Evolutionary conservation across 2,113 vertebrate species (phyloP).

Genomic region (Suncus etruscus): DNA sequence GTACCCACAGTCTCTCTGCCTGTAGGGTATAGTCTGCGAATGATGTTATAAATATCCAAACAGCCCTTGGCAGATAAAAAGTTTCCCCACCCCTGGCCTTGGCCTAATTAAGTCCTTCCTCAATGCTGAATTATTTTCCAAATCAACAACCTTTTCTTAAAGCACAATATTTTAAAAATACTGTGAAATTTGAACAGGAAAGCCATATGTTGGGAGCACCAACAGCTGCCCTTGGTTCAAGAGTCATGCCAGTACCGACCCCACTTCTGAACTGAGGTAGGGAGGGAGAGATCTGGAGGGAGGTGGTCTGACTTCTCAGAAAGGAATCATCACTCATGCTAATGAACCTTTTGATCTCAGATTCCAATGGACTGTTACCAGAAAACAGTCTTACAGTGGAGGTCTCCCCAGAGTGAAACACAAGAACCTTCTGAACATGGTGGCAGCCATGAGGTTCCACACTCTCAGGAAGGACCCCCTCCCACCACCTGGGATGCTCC

Average conservation of each 20-base stretch:
- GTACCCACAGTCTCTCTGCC: no score
- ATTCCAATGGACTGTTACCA: not conserved
- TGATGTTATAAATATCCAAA: no score
- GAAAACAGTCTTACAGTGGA: not conserved
- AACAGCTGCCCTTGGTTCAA: no score
- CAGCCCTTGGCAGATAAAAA: no score
- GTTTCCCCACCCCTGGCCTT: not conserved
- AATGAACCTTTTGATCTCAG: not conserved
- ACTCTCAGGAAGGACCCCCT: not conserved
- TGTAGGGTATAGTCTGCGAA: no score
- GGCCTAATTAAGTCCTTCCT: not conserved
- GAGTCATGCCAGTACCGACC: not conserved
- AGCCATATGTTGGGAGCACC: not conserved
- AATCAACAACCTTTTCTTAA: not conserved
- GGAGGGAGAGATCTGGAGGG: not conserved
- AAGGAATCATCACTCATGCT: not conserved
- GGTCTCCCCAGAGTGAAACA: not conserved
- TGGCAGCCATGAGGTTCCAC: not conserved
- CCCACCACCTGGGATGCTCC: fast-evolving
- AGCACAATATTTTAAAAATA: no score
- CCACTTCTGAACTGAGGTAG: not conserved
- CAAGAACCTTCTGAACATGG: not conserved
- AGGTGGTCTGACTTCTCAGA: not conserved
- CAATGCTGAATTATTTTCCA: conserved; percentile 45
- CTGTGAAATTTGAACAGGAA: not conserved